Base-by-base conservation (phyloP, 2,797 vertebrate genomes). In the Pipistrellus nathusii region DNA sequence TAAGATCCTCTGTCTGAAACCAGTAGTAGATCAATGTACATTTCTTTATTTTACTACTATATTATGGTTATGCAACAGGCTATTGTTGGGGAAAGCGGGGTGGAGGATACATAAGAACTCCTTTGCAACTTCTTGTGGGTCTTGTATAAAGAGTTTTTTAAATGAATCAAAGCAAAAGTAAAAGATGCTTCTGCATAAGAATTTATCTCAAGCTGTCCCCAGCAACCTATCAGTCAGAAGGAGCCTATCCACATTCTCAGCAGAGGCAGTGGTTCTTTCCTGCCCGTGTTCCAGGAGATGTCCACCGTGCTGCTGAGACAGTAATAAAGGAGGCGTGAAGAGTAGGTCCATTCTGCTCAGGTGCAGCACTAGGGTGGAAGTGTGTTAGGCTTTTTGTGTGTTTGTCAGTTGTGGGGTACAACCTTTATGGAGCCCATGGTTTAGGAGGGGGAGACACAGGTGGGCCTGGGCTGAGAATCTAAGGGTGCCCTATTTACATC, bases 21-120 rank as follows among this genome's bases (percentile, higher is more conserved):
- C 78, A 86, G 64, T 27, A 71, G 38, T 35, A 7, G 55, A 59
- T 66, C 41, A 73, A 30, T 44, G 20, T 84, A 72, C 30, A 11
- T 75, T 78, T 92, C 35, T 48, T 81, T 35, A 68, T 88, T 94
- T 92, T 90, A 81, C 80, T 41, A 66, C 87, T 77, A 32, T 38
- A 68, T 44, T 83, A 59, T 89, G 59, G 21, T 91, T 84, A 89
- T 27, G 10, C 77, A 94, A 89, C 13, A 89, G 64, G 66, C 30
- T 76, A 35, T 73, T 71, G 59, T 44, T 82, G n/a, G 38, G 62
- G 46, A 87, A 87, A 93, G 4, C 25, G 76, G 20, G 32, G 8
- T 84, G 46, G n/a, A 81, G 5, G 48, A 84, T 32, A 57, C 9
- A 77, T 1, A 87, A 38, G 15, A 91, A 94, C 20, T 91, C 30